Base-by-base conservation (phyloP, 37 sponge, comb jelly and placozoan species). In the Chondrosia reniformis region DNA sequence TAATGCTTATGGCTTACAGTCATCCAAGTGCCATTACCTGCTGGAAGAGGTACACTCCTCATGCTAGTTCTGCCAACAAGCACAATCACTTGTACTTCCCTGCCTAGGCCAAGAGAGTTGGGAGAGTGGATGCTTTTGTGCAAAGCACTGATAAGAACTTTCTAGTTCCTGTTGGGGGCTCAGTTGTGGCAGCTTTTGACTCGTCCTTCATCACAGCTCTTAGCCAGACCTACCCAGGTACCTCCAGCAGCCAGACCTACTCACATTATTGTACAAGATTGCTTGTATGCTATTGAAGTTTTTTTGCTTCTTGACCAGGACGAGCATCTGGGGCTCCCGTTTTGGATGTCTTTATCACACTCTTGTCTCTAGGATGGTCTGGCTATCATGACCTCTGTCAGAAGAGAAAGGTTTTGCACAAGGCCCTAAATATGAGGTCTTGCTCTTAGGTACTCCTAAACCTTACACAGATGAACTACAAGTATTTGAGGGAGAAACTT, bases 111-210 rank as follows among this genome's bases (percentile, higher is more conserved):
- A 76, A 78, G 42, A 63, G 90, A 33, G 49, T 76, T 33, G 96
- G 99, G 0, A 71, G 96, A 25, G 76, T 98, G 67, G 99, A 98
- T 58, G 89, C 91, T 6, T 98, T 88, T 77, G 81, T 98, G 13
- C 99, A 98, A 88, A 95, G 96, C 64, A 88, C 96, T 1, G 99
- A 98, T 74, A 98, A 98, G 79, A 98, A 98, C 78, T 84, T 98
- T 59, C 49, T 98, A 73, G 99, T 98, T 24, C 99, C 99, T 30
- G 99, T 98, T 32, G 99, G 99, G 13, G 99, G 99, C 24, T 55
- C 89, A 55, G 74, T 98, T 37, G 92, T 98, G 12, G 96, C 94
- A 8, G 89, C 94, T 33, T 79, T 65, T 27, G 64, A 74, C 21
- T 75, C 84, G 45, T 56, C 83, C 2, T 86, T 93, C 65, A 90